Evolutionary conservation across 35 echinoderm and acorn worm genomes (phyloP).

Genomic region (Ophiothrix spiculata): DNA sequence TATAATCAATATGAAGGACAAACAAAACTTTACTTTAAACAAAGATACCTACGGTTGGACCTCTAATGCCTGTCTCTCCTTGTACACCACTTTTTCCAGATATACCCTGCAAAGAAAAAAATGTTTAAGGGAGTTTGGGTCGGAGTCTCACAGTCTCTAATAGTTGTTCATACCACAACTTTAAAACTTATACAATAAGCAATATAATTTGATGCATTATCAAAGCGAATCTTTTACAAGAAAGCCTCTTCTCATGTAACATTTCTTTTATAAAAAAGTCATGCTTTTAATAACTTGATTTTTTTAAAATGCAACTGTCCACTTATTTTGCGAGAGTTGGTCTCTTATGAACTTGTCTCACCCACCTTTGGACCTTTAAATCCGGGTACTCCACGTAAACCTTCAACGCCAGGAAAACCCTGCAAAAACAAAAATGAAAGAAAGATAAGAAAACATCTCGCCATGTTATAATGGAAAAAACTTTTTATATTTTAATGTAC

Average conservation of each 20-base stretch:
- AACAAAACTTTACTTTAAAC: background rate
- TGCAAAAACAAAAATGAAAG: background rate
- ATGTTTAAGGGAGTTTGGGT: background rate
- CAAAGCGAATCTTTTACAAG: background rate
- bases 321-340: too few species aligned
- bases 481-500: background rate
- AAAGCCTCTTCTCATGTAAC: too few species aligned
- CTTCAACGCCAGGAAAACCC: background rate
- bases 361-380: constrained; percentile 11
- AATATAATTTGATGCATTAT: background rate
- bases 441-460: background rate
- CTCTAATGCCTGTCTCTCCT: background rate
- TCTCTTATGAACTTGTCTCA: background rate
- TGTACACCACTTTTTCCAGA: background rate
- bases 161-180: background rate
- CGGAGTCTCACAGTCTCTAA: background rate
- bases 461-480: background rate
- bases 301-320: too few species aligned
- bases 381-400: background rate
- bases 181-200: background rate
- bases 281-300: background rate
- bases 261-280: background rate
- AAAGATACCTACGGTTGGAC: background rate
- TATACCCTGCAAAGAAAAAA: constrained; percentile 21
- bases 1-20: too few species aligned